phyloP scores from a whole-genome alignment of 2,888 invertebrate genomes.

The Stenodera caucasica region DNA sequence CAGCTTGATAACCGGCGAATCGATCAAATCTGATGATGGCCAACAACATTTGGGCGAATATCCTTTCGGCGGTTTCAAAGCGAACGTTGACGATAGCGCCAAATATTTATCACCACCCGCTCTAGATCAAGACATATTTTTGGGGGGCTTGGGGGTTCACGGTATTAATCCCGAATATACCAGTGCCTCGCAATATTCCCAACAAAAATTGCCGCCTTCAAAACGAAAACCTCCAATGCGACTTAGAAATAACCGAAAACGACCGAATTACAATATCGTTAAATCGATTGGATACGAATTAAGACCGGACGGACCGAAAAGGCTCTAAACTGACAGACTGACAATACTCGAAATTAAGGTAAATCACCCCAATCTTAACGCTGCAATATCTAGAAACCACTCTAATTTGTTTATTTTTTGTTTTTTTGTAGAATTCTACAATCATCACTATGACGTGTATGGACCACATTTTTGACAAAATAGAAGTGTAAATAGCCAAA shows the following conservation, averaged over 20 bases:
- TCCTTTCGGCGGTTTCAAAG: conserved; percentile 16
- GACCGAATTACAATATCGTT: conserved; percentile 35
- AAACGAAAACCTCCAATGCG: neutral
- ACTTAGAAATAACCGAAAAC: neutral
- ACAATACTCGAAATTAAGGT: neutral
- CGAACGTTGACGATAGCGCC: neutral
- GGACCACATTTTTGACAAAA: conserved; percentile 27
- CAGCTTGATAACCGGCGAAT: neutral
- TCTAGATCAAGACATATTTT: conserved; percentile 4
- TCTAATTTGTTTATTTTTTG: neutral
- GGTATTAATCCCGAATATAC: neutral
- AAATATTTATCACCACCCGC: conserved; percentile 17
- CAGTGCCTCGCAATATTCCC: conserved; percentile 6
- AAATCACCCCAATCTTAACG: neutral
- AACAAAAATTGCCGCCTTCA: conserved; percentile 8
- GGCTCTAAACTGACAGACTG: conserved; percentile 43
- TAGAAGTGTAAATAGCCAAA: neutral
- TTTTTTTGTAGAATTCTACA: conserved; percentile 20
- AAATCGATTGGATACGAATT: conserved; percentile 48
- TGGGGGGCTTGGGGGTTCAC: neutral
- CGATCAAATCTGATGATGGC: neutral
- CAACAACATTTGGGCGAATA: neutral
- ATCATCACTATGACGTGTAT: conserved; percentile 28
- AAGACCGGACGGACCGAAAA: conserved; percentile 48
- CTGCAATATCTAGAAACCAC: neutral